These are phyloP conservation scores for Dipodomys stephensi DNA, from an alignment of 2,113 vertebrate species.

Conservation along the genomic window DNA sequence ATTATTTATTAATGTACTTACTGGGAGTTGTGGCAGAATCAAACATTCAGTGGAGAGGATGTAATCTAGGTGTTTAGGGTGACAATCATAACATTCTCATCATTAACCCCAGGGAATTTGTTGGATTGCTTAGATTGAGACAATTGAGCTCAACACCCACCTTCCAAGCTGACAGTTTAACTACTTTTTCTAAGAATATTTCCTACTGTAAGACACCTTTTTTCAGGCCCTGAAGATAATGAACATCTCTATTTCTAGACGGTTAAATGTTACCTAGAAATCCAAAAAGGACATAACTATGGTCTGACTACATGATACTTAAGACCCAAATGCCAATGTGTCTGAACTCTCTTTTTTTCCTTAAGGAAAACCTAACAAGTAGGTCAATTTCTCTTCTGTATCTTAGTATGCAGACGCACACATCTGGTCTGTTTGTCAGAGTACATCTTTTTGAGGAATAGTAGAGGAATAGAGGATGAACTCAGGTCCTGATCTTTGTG, in stretches of 20 bases:
- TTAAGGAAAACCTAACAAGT: background rate
- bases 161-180: background rate
- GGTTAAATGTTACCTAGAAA: background rate
- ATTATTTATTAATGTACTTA: conserved; percentile 23
- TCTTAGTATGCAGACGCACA: background rate
- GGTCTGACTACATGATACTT: background rate
- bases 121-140: background rate
- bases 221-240: background rate
- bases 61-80: background rate
- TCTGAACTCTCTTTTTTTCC: background rate
- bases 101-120: background rate
- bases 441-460: background rate
- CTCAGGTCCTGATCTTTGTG: too few species aligned
- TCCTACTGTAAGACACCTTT: accelerated
- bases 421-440: background rate
- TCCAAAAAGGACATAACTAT: background rate
- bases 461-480: too few species aligned
- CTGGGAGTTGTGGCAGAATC: background rate
- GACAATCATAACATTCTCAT: background rate
- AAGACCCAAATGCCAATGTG: background rate
- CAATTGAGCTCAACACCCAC: background rate
- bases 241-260: background rate
- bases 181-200: background rate
- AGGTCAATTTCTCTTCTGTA: background rate
- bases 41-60: background rate